Conservation (phyloP, 2,888 invertebrate genomes). For the Troglohyphantes excavatus region DNA sequence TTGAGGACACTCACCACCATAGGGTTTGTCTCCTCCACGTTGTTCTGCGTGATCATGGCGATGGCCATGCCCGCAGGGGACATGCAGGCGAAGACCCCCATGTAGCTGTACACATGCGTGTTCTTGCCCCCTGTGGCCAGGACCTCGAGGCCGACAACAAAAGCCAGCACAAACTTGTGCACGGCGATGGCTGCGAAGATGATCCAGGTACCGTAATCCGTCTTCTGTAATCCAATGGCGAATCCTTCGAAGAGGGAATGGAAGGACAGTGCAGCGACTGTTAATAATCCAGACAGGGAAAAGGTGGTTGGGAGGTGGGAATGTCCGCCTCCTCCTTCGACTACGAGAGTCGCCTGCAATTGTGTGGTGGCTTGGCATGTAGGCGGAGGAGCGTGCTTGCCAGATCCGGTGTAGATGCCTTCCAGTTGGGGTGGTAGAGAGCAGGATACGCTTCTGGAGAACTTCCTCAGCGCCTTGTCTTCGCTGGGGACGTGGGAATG, state of each 20-base stretch:
- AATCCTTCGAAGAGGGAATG: slow-evolving; percentile 94
- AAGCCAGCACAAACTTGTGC: slow-evolving; percentile 93
- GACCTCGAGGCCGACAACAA: slow-evolving; percentile 93
- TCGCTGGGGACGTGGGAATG: slow-evolving; percentile 69
- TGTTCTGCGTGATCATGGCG: slow-evolving; percentile 75
- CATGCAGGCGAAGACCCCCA: slow-evolving; percentile 89
- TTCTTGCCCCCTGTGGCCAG: slow-evolving; percentile 85
- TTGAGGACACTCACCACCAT: slow-evolving; percentile 75
- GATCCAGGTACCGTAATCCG: slow-evolving; percentile 88
- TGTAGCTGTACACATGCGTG: slow-evolving; percentile 82
- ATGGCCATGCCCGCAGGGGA: slow-evolving; percentile 87
- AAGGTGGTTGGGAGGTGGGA: not conserved
- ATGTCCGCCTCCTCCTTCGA: not conserved
- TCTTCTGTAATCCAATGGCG: slow-evolving; percentile 89
- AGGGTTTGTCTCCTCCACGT: slow-evolving; percentile 57
- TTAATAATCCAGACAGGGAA: slow-evolving; percentile 84
- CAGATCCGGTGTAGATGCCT: not conserved
- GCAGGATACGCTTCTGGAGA: slow-evolving; percentile 50
- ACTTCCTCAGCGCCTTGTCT: slow-evolving; percentile 53
- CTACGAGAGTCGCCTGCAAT: not conserved
- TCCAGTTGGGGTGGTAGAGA: not conserved
- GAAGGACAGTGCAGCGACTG: slow-evolving; percentile 91
- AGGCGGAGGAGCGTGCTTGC: not conserved
- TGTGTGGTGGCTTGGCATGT: not conserved
- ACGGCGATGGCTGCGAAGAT: slow-evolving; percentile 92